Base-by-base conservation (phyloP, 2,113 vertebrate species). In the Catagonus wagneri region DNA sequence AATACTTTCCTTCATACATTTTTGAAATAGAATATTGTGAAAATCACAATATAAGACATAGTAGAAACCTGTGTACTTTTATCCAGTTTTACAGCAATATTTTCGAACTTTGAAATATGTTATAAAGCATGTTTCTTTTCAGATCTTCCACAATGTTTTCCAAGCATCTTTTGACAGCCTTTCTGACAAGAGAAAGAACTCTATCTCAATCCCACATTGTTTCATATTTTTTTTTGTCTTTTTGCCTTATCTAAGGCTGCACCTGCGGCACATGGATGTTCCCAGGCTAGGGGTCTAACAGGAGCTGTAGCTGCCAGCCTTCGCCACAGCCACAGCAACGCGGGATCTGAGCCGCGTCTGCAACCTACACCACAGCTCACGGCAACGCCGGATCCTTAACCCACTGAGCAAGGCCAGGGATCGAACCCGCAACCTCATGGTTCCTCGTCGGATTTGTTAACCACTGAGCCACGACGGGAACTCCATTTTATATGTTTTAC, bases 91-190 rank as follows among this genome's bases (percentile, higher is more conserved):
- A 50, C 7, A 93, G 22, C 36, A 87, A 94, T 72, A 13, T 83
- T 80, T 11, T 6, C 12, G 27, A 56, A 63, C 34, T 69, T 79
- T 69, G 58, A 93, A 81, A 56, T 80, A 74, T 22, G 9, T 36
- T 90, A 58, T 50, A 61, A 90, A 86, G 13, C 5, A 16, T 89
- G 10, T 72, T 91, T 88, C 58, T 85, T 71, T 96, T 72, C 54
- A 36, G 68, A 25, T 80, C 14, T 19, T 84, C 56, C 65, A 8
- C 44, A 84, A 65, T 93, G 72, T 84, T 96, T 87, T 69, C 29
- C 44, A 83, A 89, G 60, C 25, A 87, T 91, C 12, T 29, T 61
- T 36, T 76, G 54, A 36, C 29, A 87, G 19, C 50, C 29, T 88
- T 71, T 95, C 11, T 92, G 29, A 92, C 56, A 89, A 68, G 0